Conservation (phyloP, 2,888 invertebrate genomes). For the Camptogramma bilineatum region DNA sequence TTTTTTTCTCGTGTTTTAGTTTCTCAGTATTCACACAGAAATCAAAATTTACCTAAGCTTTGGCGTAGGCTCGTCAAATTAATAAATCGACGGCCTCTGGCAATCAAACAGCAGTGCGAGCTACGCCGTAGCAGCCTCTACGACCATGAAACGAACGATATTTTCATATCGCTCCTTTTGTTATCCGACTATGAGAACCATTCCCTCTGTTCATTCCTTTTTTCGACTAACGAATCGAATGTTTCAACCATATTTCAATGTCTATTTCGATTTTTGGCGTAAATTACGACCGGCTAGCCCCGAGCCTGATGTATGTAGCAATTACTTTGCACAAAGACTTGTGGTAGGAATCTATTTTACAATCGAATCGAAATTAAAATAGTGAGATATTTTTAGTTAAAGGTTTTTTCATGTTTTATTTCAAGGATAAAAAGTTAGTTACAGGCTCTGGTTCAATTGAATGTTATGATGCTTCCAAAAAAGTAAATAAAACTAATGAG, state of each 20-base stretch:
- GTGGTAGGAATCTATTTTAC: constrained; percentile 19
- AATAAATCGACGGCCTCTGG: constrained; percentile 55
- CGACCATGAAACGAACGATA: constrained; percentile 72
- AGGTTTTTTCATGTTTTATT: background rate
- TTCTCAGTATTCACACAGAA: background rate
- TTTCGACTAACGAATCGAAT: constrained; percentile 79
- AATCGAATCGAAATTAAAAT: constrained; percentile 12
- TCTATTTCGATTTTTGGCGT: constrained; percentile 49
- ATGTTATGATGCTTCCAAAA: background rate
- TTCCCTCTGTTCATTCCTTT: constrained; percentile 75
- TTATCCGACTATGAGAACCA: constrained; percentile 76
- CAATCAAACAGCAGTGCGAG: constrained; percentile 65
- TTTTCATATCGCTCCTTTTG: constrained; percentile 77
- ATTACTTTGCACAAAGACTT: constrained; percentile 32
- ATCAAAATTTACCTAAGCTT: background rate
- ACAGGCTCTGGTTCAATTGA: background rate
- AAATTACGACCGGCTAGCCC: constrained; percentile 33
- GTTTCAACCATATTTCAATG: constrained; percentile 71
- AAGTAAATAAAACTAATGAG: background rate
- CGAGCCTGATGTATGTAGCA: constrained; percentile 36
- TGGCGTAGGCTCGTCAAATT: background rate
- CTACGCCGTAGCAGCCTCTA: constrained; percentile 47
- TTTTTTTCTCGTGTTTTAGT: background rate
- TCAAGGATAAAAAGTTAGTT: background rate
- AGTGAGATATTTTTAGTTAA: background rate